Evolutionary conservation across 1,140 invertebrate species (phyloP).

Genomic region (Drosophila parvula): DNA sequence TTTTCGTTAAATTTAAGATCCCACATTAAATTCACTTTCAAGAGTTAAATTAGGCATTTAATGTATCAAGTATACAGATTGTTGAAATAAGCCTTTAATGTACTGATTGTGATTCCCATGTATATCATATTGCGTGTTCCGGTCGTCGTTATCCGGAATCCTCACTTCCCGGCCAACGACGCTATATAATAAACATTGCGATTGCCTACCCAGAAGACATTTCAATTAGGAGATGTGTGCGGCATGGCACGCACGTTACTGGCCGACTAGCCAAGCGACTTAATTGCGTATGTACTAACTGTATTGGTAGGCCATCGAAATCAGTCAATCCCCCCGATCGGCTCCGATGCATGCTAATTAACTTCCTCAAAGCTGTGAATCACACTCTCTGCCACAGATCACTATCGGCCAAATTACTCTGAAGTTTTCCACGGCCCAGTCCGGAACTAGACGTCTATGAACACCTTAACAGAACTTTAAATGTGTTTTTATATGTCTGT

Average conservation of each 20-base stretch:
- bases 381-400: slow-evolving; percentile 11
- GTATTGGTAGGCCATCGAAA: slow-evolving; percentile 45
- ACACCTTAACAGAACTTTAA: slow-evolving; percentile 38
- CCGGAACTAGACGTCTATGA: slow-evolving; percentile 55
- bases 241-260: slow-evolving; percentile 35
- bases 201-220: slow-evolving; percentile 32
- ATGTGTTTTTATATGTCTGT: slow-evolving; percentile 12
- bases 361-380: slow-evolving; percentile 62
- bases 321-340: slow-evolving; percentile 47
- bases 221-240: slow-evolving; percentile 20
- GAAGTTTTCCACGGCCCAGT: slow-evolving; percentile 35
- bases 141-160: slow-evolving; percentile 24
- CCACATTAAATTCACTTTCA: slow-evolving; percentile 9
- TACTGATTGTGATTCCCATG: slow-evolving; percentile 18
- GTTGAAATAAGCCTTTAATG: not conserved
- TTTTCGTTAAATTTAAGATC: not conserved
- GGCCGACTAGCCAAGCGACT: slow-evolving; percentile 15
- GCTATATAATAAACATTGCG: slow-evolving; percentile 11
- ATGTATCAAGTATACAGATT: not conserved
- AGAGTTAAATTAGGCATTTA: slow-evolving; percentile 24
- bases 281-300: slow-evolving; percentile 48
- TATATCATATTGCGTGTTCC: slow-evolving; percentile 27
- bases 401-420: slow-evolving; percentile 28
- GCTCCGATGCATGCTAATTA: slow-evolving; percentile 64
- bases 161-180: not conserved